Percentiles rank a stretch among this genome's conserved stretches.
Evolutionary conservation across 2,113 vertebrate species (phyloP).

Genomic region (Gymnobelideus leadbeateri): DNA sequence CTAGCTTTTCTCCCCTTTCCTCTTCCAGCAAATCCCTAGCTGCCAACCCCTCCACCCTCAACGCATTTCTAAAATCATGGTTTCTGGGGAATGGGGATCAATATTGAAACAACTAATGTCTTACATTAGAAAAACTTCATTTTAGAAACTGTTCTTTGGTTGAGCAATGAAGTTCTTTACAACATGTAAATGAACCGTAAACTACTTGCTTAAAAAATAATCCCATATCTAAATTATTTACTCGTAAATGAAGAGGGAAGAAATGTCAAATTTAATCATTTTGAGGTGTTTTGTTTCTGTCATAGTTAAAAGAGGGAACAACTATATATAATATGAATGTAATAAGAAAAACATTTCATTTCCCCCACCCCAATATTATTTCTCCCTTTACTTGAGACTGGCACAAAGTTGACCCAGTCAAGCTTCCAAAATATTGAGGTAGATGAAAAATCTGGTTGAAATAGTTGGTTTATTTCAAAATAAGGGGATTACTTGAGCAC

Average conservation of each 20-base stretch:
- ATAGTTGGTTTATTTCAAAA: neutral
- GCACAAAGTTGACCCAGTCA: neutral
- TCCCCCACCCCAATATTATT: neutral
- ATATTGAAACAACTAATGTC: fast-evolving
- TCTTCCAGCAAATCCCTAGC: neutral
- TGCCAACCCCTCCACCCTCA: neutral
- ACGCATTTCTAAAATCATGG: neutral
- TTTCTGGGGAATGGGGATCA: neutral
- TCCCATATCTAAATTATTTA: neutral
- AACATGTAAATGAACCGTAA: fast-evolving
- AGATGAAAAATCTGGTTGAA: neutral
- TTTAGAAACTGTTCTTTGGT: neutral
- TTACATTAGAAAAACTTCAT: neutral
- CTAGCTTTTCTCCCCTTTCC: neutral
- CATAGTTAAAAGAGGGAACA: neutral
- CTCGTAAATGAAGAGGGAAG: neutral
- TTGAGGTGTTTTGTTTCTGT: neutral
- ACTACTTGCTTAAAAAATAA: neutral
- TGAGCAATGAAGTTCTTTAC: neutral
- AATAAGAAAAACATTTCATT: neutral
- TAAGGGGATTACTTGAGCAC: neutral
- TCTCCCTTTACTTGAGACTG: neutral
- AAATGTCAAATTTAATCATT: neutral
- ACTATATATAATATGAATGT: no score
- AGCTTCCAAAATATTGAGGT: neutral